These are phyloP conservation scores for Drosophila paracracens DNA, from an alignment of 2,888 invertebrate genomes.

Conservation along the genomic window DNA sequence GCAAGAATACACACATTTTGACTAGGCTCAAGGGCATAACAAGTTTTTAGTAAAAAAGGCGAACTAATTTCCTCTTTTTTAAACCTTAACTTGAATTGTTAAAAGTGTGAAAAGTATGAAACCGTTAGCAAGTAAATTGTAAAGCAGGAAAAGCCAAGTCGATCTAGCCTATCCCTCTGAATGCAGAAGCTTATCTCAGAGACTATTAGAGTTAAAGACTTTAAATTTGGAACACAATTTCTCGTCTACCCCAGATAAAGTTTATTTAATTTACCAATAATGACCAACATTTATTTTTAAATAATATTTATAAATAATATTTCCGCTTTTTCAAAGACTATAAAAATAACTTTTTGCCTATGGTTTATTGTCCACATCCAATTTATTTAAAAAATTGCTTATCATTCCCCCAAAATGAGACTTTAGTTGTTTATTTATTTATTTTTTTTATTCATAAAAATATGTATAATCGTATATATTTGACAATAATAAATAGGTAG, in stretches of 20 bases:
- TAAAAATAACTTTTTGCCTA: neutral
- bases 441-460: conserved; percentile 23
- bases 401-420: too few relatives aligned
- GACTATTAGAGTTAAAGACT: too few relatives aligned
- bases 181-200: rapidly evolving
- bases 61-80: neutral
- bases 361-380: neutral
- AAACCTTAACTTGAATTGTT: neutral
- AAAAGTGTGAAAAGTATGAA: neutral
- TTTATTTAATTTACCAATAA: neutral
- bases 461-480: conserved; percentile 31
- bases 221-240: neutral
- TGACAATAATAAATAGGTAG: conserved; percentile 59
- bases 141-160: neutral
- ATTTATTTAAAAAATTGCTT: neutral
- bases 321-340: neutral
- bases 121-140: too few relatives aligned
- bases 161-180: neutral
- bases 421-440: neutral
- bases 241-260: neutral
- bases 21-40: neutral
- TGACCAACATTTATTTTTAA: too few relatives aligned
- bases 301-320: neutral
- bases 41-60: neutral
- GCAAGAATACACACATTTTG: neutral